Evolutionary conservation across 2,888 invertebrate species (phyloP).

Genomic region (Heteromurus nitidus): DNA sequence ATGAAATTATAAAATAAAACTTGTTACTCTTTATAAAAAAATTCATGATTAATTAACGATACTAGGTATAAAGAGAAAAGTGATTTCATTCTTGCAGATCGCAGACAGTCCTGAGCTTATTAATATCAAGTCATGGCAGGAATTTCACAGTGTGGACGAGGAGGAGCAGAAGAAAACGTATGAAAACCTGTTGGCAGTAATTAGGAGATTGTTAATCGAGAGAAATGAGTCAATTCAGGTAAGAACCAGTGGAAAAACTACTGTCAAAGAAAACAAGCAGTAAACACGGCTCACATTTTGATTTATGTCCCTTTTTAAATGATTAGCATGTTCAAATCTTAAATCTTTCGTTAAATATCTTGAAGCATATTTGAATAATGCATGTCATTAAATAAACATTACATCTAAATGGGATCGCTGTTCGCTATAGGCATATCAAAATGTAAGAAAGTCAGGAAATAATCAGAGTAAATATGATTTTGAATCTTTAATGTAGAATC

Average conservation of each 20-base stretch:
- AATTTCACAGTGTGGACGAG: slow-evolving; percentile 59
- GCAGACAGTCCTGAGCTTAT: slow-evolving; percentile 72
- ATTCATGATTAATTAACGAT: no score
- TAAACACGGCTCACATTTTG: no score
- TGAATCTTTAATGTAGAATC: slow-evolving; percentile 47
- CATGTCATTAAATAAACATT: no score
- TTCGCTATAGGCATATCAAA: not conserved
- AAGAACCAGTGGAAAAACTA: no score
- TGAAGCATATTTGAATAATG: no score
- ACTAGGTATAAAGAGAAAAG: no score
- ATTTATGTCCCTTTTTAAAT: no score
- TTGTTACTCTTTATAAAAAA: no score
- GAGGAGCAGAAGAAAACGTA: slow-evolving; percentile 71
- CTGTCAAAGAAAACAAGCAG: no score
- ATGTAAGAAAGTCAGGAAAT: not conserved
- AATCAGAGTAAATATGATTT: slow-evolving; percentile 12
- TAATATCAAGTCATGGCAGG: slow-evolving; percentile 71
- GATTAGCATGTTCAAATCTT: no score
- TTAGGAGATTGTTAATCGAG: slow-evolving; percentile 69
- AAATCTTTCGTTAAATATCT: no score
- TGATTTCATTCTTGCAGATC: slow-evolving; percentile 19
- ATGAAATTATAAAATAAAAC: no score
- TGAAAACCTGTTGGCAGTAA: slow-evolving; percentile 68
- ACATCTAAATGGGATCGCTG: not conserved
- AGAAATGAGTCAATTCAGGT: slow-evolving; percentile 72